Evolutionary conservation across 2,888 invertebrate genomes (phyloP).

Genomic region (Odontomyia ornata): DNA sequence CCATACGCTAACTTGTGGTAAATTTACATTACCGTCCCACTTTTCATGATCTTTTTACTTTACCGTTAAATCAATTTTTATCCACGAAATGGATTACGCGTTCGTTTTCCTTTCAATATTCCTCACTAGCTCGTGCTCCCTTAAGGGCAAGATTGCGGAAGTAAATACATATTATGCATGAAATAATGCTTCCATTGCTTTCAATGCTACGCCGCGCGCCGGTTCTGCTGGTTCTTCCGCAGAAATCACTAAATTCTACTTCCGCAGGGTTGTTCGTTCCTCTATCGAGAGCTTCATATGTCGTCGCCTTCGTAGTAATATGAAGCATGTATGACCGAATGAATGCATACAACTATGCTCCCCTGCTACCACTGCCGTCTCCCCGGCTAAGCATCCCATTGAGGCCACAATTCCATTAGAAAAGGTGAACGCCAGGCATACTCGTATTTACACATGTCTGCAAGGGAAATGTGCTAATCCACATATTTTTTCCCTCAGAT

Average conservation of each 20-base stretch:
- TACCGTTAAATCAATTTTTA: neutral
- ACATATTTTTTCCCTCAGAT: neutral
- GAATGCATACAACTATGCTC: neutral
- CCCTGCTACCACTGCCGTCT: neutral
- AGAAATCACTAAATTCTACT: neutral
- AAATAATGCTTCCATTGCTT: neutral
- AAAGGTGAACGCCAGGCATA: conserved; percentile 6
- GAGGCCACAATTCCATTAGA: conserved; percentile 28
- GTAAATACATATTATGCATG: conserved; percentile 10
- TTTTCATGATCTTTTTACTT: neutral
- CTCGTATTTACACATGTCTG: conserved; percentile 11
- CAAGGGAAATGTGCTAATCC: neutral
- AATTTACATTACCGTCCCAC: too few species aligned
- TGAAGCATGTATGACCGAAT: neutral
- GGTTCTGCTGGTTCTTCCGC: neutral
- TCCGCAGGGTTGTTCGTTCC: neutral
- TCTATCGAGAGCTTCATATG: too few species aligned
- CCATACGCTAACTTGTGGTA: too few species aligned
- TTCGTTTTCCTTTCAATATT: neutral
- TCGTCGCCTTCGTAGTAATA: too few species aligned
- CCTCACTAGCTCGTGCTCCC: neutral
- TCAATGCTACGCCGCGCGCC: neutral
- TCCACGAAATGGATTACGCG: neutral
- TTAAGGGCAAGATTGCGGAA: neutral
- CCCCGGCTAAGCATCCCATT: neutral